Base-by-base conservation (phyloP, 2,888 invertebrate genomes). In the Metopia argyrocephala region DNA sequence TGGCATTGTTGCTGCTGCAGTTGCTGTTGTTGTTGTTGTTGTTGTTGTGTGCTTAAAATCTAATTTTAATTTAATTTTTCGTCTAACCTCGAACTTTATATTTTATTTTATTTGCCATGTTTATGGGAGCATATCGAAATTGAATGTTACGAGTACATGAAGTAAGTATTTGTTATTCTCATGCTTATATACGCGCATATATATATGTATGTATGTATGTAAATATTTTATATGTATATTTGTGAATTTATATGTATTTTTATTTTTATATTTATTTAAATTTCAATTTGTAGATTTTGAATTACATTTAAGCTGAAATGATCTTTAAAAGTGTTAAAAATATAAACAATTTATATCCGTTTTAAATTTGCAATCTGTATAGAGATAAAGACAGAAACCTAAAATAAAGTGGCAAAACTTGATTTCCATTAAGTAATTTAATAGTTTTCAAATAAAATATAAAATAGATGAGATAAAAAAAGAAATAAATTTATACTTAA, bases 81-180 rank as follows among this genome's bases (percentile, higher is more conserved):
- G 68, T 78, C 80, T 84, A 82, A 84, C 84, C 85, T 84, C 84
- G 85, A 85, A 85, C 85, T 85, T 85, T 85, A 85, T 83, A 84
- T 83, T 79, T 76, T 83, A 84, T 83, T 79, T 76, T 71, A 75
- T 52, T 83, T 82, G 82, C 82, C 75, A 79, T 84, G 83, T 73
- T 84, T 84, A 84, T 84, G 84, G 82, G 84, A 84, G 84, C 84
- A 84, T 83, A 76, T 71, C 84, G 80, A 76, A 82, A 83, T 81
- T 83, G 71, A 80, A 80, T 79, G 65, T 48, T 38, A 38, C 38
- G 38, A 38, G 38, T 38, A 15, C n/a, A n/a, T n/a, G n/a, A n/a
- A 12, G 38, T 2, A 38, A 0, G 9, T 2, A 0, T 38, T 38
- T 15, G 15, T 38, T 38, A 38, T 12, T 38, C 38, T n/a, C n/a